Percentiles rank a stretch among this genome's conserved stretches.
phyloP scores from a whole-genome alignment of 2,888 invertebrate genomes.

The Cantharis flavilabris region DNA sequence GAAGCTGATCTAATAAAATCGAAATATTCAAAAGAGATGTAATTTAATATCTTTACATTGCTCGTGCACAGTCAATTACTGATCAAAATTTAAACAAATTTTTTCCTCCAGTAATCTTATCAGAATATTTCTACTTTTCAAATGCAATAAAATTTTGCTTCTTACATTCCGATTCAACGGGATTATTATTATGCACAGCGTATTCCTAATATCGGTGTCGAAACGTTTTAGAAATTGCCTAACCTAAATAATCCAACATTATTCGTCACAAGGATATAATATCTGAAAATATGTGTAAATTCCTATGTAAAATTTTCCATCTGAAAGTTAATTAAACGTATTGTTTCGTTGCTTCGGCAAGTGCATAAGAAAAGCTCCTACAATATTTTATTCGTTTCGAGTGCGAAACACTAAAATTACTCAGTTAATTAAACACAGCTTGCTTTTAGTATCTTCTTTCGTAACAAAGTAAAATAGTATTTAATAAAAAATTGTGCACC shows the following conservation, averaged over 20 bases:
- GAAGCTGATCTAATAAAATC: conserved; percentile 24
- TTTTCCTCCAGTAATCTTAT: conserved; percentile 17
- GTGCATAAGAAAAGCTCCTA: neutral
- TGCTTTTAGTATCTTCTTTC: neutral
- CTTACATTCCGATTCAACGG: neutral
- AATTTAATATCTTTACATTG: conserved; percentile 26
- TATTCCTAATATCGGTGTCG: too few relatives aligned
- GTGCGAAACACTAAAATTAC: neutral
- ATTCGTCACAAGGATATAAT: too few relatives aligned
- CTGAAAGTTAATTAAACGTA: neutral
- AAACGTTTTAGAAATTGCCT: too few relatives aligned
- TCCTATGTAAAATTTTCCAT: neutral
- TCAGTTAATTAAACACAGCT: conserved; percentile 2
- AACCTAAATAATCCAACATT: too few relatives aligned
- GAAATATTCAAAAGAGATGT: conserved; percentile 23
- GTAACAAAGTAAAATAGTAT: neutral
- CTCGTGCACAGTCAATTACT: conserved; percentile 28
- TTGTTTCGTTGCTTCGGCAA: neutral
- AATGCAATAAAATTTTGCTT: neutral
- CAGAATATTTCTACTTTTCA: conserved; percentile 5
- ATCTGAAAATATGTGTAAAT: too few relatives aligned
- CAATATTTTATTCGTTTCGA: neutral
- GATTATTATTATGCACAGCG: neutral
- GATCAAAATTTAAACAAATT: conserved; percentile 29
- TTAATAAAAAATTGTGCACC: neutral